These are phyloP conservation scores for Spheniscus mendiculus DNA, from an alignment of 2,113 vertebrate genomes.

Conservation along the genomic window DNA sequence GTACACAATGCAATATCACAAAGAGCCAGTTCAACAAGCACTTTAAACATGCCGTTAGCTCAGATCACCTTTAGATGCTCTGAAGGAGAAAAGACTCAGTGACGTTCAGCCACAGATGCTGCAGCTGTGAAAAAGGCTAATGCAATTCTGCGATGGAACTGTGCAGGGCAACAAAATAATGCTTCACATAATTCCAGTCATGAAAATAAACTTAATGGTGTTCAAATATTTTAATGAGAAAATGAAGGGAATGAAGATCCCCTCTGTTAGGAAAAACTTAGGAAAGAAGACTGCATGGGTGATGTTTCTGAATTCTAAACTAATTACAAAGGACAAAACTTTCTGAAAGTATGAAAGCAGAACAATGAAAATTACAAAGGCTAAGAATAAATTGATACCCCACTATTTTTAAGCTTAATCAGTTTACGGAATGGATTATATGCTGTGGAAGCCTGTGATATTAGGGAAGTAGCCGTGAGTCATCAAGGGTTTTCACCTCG, in stretches of 20 bases:
- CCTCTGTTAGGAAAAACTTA: neutral
- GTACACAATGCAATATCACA: fast-evolving
- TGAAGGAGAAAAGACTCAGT: neutral
- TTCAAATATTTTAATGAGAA: neutral
- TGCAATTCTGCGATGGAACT: neutral
- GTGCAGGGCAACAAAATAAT: neutral
- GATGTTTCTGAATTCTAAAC: neutral
- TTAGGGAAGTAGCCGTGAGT: neutral
- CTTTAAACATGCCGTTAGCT: fast-evolving
- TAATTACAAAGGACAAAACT: neutral
- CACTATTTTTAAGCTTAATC: neutral
- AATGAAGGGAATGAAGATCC: neutral
- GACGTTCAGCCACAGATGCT: neutral
- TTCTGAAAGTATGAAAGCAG: neutral
- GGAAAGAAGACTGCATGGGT: fast-evolving
- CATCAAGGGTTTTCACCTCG: neutral
- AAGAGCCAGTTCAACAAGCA: neutral
- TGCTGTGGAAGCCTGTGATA: neutral
- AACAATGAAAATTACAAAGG: neutral
- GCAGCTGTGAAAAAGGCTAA: neutral
- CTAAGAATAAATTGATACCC: neutral
- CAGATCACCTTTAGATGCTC: neutral
- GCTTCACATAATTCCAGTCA: neutral
- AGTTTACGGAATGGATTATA: neutral
- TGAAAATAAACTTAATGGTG: neutral